phyloP scores from a whole-genome alignment of 2,113 vertebrate species.

The Actenoides hombroni region DNA sequence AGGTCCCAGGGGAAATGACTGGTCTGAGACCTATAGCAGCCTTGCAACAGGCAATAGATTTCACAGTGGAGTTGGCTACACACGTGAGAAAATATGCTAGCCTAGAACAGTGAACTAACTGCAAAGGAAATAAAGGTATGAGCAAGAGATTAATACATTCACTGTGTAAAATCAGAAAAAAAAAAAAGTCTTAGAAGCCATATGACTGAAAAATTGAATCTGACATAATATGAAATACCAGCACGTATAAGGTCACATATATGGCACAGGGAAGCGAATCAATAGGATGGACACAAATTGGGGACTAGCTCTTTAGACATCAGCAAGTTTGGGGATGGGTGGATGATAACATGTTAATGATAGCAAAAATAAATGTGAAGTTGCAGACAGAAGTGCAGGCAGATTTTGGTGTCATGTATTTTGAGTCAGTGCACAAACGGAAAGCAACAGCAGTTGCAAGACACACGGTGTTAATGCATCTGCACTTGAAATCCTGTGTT shows the following conservation, averaged over 20 bases:
- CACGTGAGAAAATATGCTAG: neutral
- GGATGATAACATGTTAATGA: neutral
- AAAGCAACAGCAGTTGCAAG: neutral
- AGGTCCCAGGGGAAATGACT: neutral
- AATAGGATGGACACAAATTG: neutral
- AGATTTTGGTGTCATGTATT: neutral
- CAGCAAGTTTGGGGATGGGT: neutral
- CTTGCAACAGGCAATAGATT: neutral
- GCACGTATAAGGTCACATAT: neutral
- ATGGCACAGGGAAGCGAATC: neutral
- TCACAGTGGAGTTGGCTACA: neutral
- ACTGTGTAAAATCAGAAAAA: neutral
- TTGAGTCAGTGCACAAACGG: accelerated
- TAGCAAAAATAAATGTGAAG: neutral
- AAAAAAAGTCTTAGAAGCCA: neutral
- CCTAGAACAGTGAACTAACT: neutral
- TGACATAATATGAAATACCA: neutral
- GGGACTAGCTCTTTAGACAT: neutral
- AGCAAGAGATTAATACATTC: neutral
- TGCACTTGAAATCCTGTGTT: neutral
- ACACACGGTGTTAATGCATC: accelerated
- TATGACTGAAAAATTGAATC: neutral
- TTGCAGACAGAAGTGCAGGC: neutral
- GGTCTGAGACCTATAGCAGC: neutral
- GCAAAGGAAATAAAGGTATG: neutral